A percentile compares a stretch with the other conserved stretches of the same genome.
These are phyloP conservation scores for Intellagama lesueurii DNA, from an alignment of 2,797 vertebrate genomes.

Conservation along the genomic window DNA sequence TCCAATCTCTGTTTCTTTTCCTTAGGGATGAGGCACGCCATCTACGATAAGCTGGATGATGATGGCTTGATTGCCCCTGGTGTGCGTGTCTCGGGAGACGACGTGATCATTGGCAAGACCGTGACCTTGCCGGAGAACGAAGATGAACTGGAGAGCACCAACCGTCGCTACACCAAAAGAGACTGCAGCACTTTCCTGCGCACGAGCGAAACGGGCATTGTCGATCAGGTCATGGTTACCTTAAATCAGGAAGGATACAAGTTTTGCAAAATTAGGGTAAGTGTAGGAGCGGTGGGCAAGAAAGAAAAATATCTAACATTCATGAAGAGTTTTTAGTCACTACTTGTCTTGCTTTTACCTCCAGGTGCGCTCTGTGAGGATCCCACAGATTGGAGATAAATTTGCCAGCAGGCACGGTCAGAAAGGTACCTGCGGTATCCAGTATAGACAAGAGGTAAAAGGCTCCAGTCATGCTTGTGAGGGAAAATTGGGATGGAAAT, in stretches of 20 bases:
- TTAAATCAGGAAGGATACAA: constrained; percentile 99
- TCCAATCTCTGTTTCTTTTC: not conserved
- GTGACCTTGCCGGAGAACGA: constrained; percentile 96
- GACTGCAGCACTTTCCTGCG: constrained; percentile 98
- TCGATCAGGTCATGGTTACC: constrained; percentile 99
- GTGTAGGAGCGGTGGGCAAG: not conserved
- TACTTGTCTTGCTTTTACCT: constrained; percentile 45
- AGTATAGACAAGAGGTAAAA: constrained; percentile 96
- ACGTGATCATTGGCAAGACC: constrained; percentile 98
- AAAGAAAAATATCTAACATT: not conserved
- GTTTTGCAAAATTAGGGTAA: constrained; percentile 98
- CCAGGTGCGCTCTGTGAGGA: constrained; percentile 96
- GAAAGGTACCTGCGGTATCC: constrained; percentile 98
- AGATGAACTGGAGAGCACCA: constrained; percentile 93
- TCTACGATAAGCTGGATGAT: constrained; percentile 98
- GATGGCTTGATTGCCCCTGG: constrained; percentile 97
- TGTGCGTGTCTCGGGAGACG: constrained; percentile 95
- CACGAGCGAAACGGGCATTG: constrained; percentile 97
- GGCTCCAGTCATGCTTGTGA: not conserved
- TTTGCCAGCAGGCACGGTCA: constrained; percentile 98
- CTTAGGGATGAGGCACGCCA: constrained; percentile 96
- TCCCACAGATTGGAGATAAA: constrained; percentile 98
- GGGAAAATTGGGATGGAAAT: not conserved
- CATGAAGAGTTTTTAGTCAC: not conserved
- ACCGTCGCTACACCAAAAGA: constrained; percentile 94